phyloP scores from a whole-genome alignment of 1,140 invertebrate genomes.

The Diabrotica undecimpunctata region DNA sequence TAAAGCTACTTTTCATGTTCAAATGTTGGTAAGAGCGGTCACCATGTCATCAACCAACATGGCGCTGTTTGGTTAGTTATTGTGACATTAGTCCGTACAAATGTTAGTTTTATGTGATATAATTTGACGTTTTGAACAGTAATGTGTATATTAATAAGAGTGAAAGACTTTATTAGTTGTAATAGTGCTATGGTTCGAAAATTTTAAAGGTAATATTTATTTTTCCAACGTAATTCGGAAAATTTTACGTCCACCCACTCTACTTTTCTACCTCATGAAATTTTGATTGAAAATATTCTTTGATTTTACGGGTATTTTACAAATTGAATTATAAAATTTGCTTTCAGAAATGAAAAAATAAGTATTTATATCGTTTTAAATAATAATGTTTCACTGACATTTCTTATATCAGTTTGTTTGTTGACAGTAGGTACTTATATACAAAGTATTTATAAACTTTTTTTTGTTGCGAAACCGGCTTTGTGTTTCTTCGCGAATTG shows the following conservation, averaged over 20 bases:
- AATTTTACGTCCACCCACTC: conserved; percentile 24
- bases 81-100: conserved; percentile 23
- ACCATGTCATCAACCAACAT: conserved; percentile 19
- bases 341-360: background rate
- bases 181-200: background rate
- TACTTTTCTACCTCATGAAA: conserved; percentile 29
- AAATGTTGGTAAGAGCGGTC: conserved; percentile 7
- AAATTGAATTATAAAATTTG: background rate
- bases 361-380: background rate
- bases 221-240: conserved; percentile 18
- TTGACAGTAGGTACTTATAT: conserved; percentile 8
- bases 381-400: background rate
- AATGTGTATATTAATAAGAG: background rate
- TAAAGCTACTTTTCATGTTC: no score
- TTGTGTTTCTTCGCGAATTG: background rate
- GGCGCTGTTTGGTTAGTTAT: conserved; percentile 20
- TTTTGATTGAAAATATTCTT: conserved; percentile 27
- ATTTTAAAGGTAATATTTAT: conserved; percentile 20
- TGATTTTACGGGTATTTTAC: background rate
- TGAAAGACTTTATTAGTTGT: conserved; percentile 7
- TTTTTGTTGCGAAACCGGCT: conserved; percentile 10
- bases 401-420: conserved; percentile 9
- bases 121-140: conserved; percentile 12
- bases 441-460: background rate
- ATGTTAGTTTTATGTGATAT: conserved; percentile 12